These are phyloP conservation scores for Ditylenchus dipsaci DNA, from an alignment of 1,140 invertebrate species.

Conservation along the genomic window DNA sequence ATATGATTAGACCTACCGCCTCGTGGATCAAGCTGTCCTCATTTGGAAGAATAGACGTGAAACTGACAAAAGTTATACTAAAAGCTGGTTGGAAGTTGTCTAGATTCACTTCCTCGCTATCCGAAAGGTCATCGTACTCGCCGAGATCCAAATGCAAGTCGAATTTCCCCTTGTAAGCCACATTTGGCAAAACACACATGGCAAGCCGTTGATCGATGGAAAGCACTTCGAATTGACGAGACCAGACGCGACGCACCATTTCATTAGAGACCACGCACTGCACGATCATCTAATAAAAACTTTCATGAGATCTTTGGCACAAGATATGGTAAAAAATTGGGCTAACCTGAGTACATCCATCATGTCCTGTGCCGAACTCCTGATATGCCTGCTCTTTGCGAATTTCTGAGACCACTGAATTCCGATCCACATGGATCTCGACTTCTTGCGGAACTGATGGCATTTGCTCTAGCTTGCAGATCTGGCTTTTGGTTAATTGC, in stretches of 20 bases:
- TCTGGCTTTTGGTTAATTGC: background rate
- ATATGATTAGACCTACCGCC: too few relatives aligned
- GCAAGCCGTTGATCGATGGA: background rate
- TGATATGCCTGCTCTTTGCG: background rate
- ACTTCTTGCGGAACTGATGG: background rate
- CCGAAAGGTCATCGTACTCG: background rate
- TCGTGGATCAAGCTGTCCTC: background rate
- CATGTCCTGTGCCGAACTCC: background rate
- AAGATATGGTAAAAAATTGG: too few relatives aligned
- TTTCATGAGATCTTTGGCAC: too few relatives aligned
- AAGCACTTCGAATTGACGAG: background rate
- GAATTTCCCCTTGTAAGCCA: background rate
- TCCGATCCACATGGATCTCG: background rate
- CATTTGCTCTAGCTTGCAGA: background rate
- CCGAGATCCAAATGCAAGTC: background rate
- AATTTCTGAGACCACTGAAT: background rate
- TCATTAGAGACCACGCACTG: background rate
- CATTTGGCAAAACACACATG: background rate
- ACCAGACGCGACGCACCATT: background rate
- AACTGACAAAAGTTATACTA: background rate
- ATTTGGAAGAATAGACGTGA: background rate
- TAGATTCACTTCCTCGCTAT: background rate
- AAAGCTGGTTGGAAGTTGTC: background rate
- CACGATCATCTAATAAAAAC: background rate
- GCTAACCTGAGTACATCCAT: too few relatives aligned